phyloP scores from a whole-genome alignment of 2,113 vertebrate genomes.

The Helogale parvula region DNA sequence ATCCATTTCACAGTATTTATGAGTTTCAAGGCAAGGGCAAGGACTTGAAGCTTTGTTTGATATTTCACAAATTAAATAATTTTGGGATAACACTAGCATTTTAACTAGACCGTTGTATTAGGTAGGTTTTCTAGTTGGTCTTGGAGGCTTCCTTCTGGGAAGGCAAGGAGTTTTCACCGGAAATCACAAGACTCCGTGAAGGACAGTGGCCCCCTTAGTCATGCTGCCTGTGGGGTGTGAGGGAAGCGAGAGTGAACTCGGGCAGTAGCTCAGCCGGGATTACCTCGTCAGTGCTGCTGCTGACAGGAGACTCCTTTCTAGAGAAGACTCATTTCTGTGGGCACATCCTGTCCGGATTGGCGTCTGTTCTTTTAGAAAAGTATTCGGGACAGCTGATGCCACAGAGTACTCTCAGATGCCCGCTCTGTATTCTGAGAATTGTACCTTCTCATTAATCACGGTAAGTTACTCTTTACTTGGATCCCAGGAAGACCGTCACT shows the following conservation, averaged over 20 bases:
- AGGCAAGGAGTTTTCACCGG: background rate
- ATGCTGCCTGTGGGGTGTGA: background rate
- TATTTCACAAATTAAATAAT: background rate
- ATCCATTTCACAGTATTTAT: background rate
- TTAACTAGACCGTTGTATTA: background rate
- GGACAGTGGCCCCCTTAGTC: background rate
- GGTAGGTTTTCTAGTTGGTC: background rate
- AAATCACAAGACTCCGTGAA: background rate
- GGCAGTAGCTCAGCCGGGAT: background rate
- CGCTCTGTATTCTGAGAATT: background rate
- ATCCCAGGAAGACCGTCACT: background rate
- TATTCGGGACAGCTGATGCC: background rate
- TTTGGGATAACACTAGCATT: background rate
- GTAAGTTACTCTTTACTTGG: background rate
- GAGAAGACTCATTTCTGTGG: background rate
- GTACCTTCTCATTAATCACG: background rate
- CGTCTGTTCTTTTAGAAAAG: background rate
- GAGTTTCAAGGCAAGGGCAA: background rate
- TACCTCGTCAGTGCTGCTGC: background rate
- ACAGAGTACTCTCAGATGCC: background rate
- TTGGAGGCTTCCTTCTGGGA: background rate
- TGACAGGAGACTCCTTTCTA: accelerated
- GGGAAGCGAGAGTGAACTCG: background rate
- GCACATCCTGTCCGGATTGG: background rate
- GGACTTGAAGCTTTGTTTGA: background rate